Evolutionary conservation across 2,888 invertebrate species (phyloP).

Genomic region (Clostera curtula): DNA sequence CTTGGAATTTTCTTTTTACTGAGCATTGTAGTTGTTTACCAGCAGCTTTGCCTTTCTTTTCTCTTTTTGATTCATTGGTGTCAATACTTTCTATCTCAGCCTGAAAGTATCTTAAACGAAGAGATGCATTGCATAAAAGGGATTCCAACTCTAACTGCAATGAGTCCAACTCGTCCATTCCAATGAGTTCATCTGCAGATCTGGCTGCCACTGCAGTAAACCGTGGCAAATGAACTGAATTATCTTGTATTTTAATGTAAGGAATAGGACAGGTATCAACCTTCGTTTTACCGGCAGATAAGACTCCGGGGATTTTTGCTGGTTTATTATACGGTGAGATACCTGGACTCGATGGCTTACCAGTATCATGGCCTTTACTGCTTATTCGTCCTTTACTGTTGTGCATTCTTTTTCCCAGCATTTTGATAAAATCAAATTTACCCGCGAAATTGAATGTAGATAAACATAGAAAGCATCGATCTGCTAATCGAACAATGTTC

Average conservation of each 20-base stretch:
- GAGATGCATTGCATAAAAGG: constrained; percentile 86
- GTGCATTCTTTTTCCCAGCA: constrained; percentile 71
- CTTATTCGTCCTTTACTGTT: constrained; percentile 65
- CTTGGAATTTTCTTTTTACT: constrained; percentile 72
- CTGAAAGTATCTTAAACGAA: constrained; percentile 85
- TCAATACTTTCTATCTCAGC: constrained; percentile 83
- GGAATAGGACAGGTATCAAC: constrained; percentile 73
- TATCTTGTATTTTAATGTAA: constrained; percentile 81
- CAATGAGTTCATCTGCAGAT: constrained; percentile 83
- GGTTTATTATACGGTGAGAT: constrained; percentile 65
- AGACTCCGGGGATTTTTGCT: constrained; percentile 56
- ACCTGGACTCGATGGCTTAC: constrained; percentile 69
- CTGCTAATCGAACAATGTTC: constrained; percentile 3
- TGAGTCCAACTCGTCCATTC: constrained; percentile 91
- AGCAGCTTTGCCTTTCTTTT: constrained; percentile 69
- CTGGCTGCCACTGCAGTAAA: constrained; percentile 79
- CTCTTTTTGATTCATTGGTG: constrained; percentile 68
- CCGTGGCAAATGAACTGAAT: constrained; percentile 78
- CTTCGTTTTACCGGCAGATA: constrained; percentile 60
- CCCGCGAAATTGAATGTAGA: constrained; percentile 47
- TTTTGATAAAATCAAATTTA: constrained; percentile 45
- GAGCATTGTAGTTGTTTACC: constrained; percentile 71
- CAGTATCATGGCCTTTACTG: constrained; percentile 66
- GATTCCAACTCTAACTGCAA: constrained; percentile 92
- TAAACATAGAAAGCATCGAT: constrained; percentile 21